These are phyloP conservation scores for Sigmodon hispidus DNA, from an alignment of 2,113 vertebrate species.

Conservation along the genomic window DNA sequence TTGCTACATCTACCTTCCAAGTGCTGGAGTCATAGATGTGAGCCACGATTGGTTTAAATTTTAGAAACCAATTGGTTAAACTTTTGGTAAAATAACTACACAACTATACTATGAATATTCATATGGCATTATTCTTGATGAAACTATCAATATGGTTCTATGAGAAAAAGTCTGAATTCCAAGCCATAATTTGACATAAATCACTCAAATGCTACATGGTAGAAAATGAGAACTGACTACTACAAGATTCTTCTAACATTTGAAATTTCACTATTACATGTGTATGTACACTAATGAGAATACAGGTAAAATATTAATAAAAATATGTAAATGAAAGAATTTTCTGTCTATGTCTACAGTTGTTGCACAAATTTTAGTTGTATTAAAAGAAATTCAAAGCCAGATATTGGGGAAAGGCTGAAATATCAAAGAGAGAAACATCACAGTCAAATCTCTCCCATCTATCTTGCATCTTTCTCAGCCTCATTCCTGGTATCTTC, in stretches of 20 bases:
- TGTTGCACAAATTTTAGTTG: no score
- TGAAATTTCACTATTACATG: not conserved
- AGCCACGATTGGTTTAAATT: not conserved
- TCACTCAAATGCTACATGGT: not conserved
- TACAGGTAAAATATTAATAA: not conserved
- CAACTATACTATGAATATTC: not conserved
- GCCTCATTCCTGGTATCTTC: no score
- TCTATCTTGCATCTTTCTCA: no score
- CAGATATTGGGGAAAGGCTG: no score
- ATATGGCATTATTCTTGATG: not conserved
- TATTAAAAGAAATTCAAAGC: no score
- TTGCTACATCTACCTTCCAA: not conserved
- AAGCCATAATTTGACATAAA: not conserved
- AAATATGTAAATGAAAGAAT: not conserved
- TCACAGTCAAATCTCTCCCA: no score
- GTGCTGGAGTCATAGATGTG: no score
- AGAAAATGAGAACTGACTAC: not conserved
- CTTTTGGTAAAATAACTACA: not conserved
- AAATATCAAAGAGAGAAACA: no score
- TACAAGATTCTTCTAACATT: not conserved
- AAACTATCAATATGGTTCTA: not conserved
- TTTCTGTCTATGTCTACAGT: not conserved
- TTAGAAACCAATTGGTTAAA: slow-evolving; percentile 1
- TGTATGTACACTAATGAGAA: not conserved
- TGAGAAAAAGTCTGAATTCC: not conserved